Percentiles rank a stretch among this genome's conserved stretches.
Conservation (phyloP, 2,113 vertebrate species). For the Sclerurus mexicanus region DNA sequence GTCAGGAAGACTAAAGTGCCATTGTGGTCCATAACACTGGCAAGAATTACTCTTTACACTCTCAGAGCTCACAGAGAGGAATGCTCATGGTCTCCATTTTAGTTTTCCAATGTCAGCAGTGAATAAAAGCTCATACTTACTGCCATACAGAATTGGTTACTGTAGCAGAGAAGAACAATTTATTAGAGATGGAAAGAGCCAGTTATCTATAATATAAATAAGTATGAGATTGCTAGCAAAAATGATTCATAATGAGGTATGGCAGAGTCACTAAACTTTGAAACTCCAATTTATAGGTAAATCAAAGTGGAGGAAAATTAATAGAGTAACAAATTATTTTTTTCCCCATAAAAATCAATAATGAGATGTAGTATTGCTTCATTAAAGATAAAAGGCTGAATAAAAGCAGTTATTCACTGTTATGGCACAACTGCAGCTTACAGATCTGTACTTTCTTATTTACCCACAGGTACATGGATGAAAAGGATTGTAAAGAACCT, state of each 20-base stretch:
- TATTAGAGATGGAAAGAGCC: neutral
- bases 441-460: neutral
- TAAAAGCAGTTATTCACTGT: neutral
- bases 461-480: fast-evolving
- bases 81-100: neutral
- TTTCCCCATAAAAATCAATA: neutral
- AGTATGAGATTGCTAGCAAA: neutral
- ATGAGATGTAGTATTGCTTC: neutral
- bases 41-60: neutral
- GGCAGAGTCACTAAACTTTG: neutral
- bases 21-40: neutral
- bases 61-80: neutral
- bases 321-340: neutral
- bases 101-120: neutral
- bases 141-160: neutral
- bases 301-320: neutral
- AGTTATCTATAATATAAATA: neutral
- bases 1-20: neutral
- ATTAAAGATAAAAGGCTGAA: neutral
- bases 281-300: neutral
- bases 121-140: neutral
- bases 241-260: neutral
- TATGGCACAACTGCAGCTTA: neutral
- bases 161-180: neutral
- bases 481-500: neutral